Conservation (phyloP, 23 tunicate genomes). For the Ascidia mentula region DNA sequence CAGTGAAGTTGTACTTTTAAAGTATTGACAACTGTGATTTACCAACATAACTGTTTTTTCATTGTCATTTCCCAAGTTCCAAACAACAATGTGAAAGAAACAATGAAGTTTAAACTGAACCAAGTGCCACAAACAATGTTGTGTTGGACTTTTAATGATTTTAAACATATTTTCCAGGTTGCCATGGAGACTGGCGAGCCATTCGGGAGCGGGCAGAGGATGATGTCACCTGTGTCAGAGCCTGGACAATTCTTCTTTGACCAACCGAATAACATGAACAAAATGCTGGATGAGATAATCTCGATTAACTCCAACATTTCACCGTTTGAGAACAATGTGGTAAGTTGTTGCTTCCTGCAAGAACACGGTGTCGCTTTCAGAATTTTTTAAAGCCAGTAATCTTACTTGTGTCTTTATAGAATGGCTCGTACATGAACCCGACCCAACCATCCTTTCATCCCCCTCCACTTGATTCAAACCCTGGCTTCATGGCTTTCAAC, state of each 20-base stretch:
- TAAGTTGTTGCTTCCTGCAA: not conserved
- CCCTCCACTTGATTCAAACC: conserved; percentile 41
- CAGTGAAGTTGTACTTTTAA: too few species aligned
- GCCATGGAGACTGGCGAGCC: conserved; percentile 12
- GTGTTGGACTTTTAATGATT: too few species aligned
- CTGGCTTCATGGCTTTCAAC: conserved; percentile 3
- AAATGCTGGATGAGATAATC: conserved; percentile 20
- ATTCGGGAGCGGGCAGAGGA: conserved; percentile 6
- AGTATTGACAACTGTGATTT: too few species aligned
- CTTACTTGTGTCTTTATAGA: conserved; percentile 19
- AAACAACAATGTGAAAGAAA: too few species aligned
- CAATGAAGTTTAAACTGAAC: too few species aligned
- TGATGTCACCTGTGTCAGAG: conserved; percentile 28
- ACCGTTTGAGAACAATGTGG: conserved; percentile 31
- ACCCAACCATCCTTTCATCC: conserved; percentile 47
- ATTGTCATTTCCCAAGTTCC: too few species aligned
- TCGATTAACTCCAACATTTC: conserved; percentile 13
- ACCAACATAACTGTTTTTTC: too few species aligned
- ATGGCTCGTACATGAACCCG: conserved; percentile 51
- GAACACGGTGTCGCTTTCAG: not conserved
- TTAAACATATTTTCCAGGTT: not conserved
- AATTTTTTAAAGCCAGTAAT: not conserved
- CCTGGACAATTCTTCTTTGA: conserved; percentile 59
- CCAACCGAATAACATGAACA: conserved; percentile 11
- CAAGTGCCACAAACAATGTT: too few species aligned